Conservation (phyloP, 2,888 invertebrate genomes). For the Polydrusus tereticollis region DNA sequence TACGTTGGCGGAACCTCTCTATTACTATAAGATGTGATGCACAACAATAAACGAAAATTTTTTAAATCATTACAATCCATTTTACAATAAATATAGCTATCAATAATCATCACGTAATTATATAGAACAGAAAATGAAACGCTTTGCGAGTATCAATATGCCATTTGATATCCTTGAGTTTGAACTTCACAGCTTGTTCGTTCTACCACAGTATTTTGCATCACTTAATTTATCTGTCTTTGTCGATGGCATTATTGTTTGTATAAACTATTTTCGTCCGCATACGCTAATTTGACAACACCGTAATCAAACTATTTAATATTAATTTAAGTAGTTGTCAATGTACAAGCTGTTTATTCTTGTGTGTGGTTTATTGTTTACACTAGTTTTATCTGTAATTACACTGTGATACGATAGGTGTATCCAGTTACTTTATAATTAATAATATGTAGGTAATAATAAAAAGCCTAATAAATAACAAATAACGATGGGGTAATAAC, state of each 20-base stretch:
- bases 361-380: slow-evolving; percentile 12
- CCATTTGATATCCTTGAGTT: slow-evolving; percentile 6
- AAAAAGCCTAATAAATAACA: not conserved
- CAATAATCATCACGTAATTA: slow-evolving; percentile 12
- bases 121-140: slow-evolving; percentile 1
- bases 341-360: slow-evolving; percentile 4
- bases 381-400: slow-evolving; percentile 13
- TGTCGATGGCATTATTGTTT: not conserved
- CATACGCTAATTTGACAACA: not conserved
- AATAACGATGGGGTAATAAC: too few species aligned
- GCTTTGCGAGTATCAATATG: slow-evolving; percentile 8
- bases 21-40: too few species aligned
- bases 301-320: not conserved
- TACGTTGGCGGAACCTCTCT: too few species aligned
- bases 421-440: slow-evolving; percentile 1
- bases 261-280: not conserved
- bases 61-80: not conserved
- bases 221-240: not conserved
- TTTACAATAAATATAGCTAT: not conserved
- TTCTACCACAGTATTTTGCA: not conserved
- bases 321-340: not conserved
- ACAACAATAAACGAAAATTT: not conserved
- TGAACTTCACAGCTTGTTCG: not conserved
- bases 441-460: not conserved
- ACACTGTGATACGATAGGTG: not conserved